These are phyloP conservation scores for Pogonus chalceus DNA, from an alignment of 1,140 invertebrate genomes.

Conservation along the genomic window DNA sequence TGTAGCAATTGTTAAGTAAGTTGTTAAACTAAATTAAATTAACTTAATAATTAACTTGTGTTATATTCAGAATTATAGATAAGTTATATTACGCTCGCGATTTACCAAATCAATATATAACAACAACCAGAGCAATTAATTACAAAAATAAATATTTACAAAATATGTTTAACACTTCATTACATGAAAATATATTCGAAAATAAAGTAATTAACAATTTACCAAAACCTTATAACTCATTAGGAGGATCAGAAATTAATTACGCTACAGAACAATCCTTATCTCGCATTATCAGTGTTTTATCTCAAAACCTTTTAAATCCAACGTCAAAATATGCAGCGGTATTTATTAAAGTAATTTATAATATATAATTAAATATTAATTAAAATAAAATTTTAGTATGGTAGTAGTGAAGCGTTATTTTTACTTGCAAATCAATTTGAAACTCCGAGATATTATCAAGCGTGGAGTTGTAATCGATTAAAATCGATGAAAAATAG, in stretches of 20 bases:
- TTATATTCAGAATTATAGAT: conserved; percentile 39
- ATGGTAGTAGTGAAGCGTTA: conserved; percentile 39
- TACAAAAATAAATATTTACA: conserved; percentile 33
- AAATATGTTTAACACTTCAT: conserved; percentile 16
- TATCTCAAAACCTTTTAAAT: conserved; percentile 39
- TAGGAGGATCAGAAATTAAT: conserved; percentile 15
- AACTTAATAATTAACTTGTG: neutral
- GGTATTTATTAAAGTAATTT: conserved; percentile 30
- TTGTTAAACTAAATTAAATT: no score
- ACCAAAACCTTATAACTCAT: conserved; percentile 29
- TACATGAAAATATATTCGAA: conserved; percentile 21
- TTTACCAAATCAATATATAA: conserved; percentile 34
- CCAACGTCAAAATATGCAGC: conserved; percentile 51
- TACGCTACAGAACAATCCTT: conserved; percentile 28
- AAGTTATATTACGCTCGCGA: conserved; percentile 34
- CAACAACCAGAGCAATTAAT: conserved; percentile 35
- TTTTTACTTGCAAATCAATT: conserved; percentile 36
- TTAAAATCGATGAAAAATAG: neutral
- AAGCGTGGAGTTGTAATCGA: conserved; percentile 35
- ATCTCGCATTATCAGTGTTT: conserved; percentile 40
- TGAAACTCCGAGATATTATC: conserved; percentile 34
- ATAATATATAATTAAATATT: neutral
- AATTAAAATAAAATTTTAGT: conserved; percentile 28
- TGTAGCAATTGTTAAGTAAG: conserved; percentile 57
- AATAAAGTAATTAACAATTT: conserved; percentile 26